Conservation (phyloP, 2,797 vertebrate species). For the Poecilia gillii region DNA sequence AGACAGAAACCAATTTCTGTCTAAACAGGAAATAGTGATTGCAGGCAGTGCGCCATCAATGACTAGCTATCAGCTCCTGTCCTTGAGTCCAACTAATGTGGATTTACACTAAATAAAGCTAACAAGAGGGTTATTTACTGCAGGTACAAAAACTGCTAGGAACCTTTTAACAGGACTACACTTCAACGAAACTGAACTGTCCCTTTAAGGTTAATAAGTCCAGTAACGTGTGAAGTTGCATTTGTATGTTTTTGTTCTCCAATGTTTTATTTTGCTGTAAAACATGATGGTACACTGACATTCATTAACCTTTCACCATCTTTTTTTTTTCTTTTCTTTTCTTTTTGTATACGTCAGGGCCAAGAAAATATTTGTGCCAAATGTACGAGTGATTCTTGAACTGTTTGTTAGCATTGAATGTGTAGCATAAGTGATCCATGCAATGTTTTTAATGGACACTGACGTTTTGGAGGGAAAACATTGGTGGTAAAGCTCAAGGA, state of each 20-base stretch:
- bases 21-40: background rate
- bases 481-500: slow-evolving; percentile 35
- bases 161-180: background rate
- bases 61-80: background rate
- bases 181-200: background rate
- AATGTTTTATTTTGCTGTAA: slow-evolving; percentile 8
- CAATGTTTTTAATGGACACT: slow-evolving; percentile 45
- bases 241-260: slow-evolving; percentile 12
- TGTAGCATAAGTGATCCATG: slow-evolving; percentile 25
- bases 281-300: slow-evolving; percentile 8
- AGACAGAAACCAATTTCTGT: background rate
- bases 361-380: slow-evolving; percentile 70
- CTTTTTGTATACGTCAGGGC: slow-evolving; percentile 52
- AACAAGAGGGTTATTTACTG: background rate
- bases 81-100: background rate
- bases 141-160: background rate
- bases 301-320: slow-evolving; percentile 23
- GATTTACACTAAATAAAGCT: background rate
- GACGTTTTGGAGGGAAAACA: slow-evolving; percentile 19
- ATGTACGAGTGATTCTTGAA: slow-evolving; percentile 48
- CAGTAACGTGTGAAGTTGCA: slow-evolving; percentile 5
- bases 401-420: slow-evolving; percentile 21
- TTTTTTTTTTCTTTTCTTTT: slow-evolving; percentile 54
- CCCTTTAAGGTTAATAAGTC: slow-evolving; percentile 14
- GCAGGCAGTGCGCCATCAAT: too few species aligned